phyloP scores from a whole-genome alignment of 1,140 invertebrate genomes.

The Scylla paramamosain region DNA sequence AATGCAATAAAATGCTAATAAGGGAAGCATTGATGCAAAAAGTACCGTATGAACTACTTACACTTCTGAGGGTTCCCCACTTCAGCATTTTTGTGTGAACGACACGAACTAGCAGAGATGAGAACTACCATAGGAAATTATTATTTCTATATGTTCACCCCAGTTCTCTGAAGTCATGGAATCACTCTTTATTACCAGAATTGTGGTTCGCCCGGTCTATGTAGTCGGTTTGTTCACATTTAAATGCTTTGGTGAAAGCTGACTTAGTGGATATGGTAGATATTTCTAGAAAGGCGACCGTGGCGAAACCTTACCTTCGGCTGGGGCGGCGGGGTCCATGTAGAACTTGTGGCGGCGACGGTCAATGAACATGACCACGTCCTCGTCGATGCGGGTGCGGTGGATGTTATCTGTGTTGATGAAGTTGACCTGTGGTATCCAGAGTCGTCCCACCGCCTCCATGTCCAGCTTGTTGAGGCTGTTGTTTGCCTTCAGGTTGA shows the following conservation, averaged over 20 bases:
- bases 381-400: slow-evolving; percentile 53
- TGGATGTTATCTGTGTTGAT: slow-evolving; percentile 68
- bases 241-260: too few relatives aligned
- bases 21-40: too few relatives aligned
- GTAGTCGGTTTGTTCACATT: too few relatives aligned
- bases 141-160: too few relatives aligned
- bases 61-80: too few relatives aligned
- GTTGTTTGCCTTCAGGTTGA: slow-evolving; percentile 65
- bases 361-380: slow-evolving; percentile 50
- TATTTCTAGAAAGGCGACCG: not conserved
- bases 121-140: too few relatives aligned
- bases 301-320: slow-evolving; percentile 51
- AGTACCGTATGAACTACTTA: too few relatives aligned
- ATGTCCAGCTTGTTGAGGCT: slow-evolving; percentile 55
- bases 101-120: too few relatives aligned
- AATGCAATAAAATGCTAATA: too few relatives aligned
- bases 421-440: slow-evolving; percentile 61
- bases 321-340: slow-evolving; percentile 48
- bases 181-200: not conserved
- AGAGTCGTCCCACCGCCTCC: slow-evolving; percentile 36
- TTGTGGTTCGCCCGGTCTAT: not conserved
- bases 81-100: too few relatives aligned
- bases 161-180: too few relatives aligned
- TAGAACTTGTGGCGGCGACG: not conserved
- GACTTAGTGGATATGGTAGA: not conserved